Evolutionary conservation across 2,113 vertebrate genomes (phyloP).

Genomic region (Petrocephalus zakoni): DNA sequence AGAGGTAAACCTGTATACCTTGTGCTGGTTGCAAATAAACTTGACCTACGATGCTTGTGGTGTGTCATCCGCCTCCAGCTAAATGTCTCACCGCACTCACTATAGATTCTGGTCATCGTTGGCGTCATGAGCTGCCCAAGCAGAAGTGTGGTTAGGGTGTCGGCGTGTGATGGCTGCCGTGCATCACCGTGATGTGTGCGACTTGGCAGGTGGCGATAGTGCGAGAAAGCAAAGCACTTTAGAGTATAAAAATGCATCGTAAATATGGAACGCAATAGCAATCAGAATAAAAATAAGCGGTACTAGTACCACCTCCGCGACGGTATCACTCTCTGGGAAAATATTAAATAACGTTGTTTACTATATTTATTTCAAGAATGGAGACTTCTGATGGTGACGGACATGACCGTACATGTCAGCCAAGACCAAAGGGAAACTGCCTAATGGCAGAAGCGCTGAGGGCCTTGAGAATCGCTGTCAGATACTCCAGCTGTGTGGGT

Average conservation of each 20-base stretch:
- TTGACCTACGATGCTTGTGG: not conserved
- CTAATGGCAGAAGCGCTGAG: not conserved
- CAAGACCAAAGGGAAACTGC: not conserved
- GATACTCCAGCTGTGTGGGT: not conserved
- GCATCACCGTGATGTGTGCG: not conserved
- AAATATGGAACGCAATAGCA: not conserved
- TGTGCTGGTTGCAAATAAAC: not conserved
- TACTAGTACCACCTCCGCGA: not conserved
- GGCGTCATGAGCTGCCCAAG: not conserved
- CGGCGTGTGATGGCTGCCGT: not conserved
- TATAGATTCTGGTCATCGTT: not conserved
- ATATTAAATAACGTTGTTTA: not conserved
- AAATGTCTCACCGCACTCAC: not conserved
- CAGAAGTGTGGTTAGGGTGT: not conserved
- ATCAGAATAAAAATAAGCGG: not conserved
- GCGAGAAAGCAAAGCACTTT: not conserved
- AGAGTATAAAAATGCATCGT: not conserved
- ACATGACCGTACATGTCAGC: not conserved
- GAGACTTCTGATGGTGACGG: not conserved
- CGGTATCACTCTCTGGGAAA: not conserved
- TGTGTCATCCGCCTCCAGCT: not conserved
- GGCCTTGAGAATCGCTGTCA: not conserved
- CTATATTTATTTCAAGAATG: not conserved
- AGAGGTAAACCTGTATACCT: slow-evolving; percentile 13
- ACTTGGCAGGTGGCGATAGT: not conserved